Conservation (phyloP, 2,888 invertebrate genomes). For the Sturmia bella region DNA sequence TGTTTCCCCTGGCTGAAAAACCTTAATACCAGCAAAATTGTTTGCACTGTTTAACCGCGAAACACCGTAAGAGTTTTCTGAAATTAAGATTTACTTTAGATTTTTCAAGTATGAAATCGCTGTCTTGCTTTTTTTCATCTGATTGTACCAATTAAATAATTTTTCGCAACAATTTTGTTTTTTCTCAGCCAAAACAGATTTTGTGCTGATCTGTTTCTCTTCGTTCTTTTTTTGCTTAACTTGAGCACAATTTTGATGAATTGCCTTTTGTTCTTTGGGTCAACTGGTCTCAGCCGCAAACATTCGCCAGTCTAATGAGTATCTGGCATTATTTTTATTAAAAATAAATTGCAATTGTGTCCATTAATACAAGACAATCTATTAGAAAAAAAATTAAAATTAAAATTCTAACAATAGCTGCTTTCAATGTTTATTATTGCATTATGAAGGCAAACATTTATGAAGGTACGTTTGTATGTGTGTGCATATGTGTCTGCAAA, state of each 20-base stretch:
- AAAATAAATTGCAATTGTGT: not conserved
- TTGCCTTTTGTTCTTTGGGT: slow-evolving; percentile 55
- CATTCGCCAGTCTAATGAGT: slow-evolving; percentile 15
- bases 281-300: slow-evolving; percentile 33
- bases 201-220: slow-evolving; percentile 21
- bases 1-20: too few relatives aligned
- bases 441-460: slow-evolving; percentile 12
- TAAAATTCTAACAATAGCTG: slow-evolving; percentile 46
- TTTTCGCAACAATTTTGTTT: slow-evolving; percentile 7
- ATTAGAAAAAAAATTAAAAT: slow-evolving; percentile 24
- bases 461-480: not conserved
- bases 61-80: too few relatives aligned
- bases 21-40: too few relatives aligned
- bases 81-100: slow-evolving; percentile 19
- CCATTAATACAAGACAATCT: not conserved
- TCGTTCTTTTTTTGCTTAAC: slow-evolving; percentile 2
- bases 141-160: not conserved
- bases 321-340: slow-evolving; percentile 16
- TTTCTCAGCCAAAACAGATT: slow-evolving; percentile 15
- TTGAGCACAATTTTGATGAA: slow-evolving; percentile 44
- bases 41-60: too few relatives aligned
- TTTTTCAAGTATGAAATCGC: slow-evolving; percentile 24
- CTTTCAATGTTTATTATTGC: not conserved
- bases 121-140: not conserved
- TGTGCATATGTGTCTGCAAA: not conserved